A percentile compares a stretch with the other conserved stretches of the same genome.
These are phyloP conservation scores for Buathra laborator DNA, from an alignment of 2,888 invertebrate species.

Conservation along the genomic window DNA sequence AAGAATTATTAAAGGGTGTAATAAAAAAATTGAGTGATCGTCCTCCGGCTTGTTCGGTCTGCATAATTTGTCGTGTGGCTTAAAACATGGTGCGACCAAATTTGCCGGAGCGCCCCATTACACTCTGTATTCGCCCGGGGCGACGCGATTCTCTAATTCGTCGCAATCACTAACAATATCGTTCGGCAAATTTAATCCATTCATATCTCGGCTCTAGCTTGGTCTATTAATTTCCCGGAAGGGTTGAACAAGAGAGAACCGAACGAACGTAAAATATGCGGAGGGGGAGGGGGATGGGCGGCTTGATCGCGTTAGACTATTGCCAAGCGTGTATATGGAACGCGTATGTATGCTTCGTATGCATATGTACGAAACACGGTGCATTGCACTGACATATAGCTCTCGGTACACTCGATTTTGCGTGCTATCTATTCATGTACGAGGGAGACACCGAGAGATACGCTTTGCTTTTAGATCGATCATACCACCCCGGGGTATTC, in stretches of 20 bases:
- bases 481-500: conserved; percentile 56
- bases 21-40: too few relatives aligned
- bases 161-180: conserved; percentile 56
- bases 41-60: too few relatives aligned
- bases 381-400: conserved; percentile 36
- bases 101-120: not conserved
- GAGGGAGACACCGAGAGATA: conserved; percentile 46
- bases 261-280: conserved; percentile 18
- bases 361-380: conserved; percentile 20
- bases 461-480: conserved; percentile 66
- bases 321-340: conserved; percentile 24
- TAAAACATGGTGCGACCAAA: conserved; percentile 2
- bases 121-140: not conserved
- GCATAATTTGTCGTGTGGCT: too few relatives aligned
- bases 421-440: conserved; percentile 29
- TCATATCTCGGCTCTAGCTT: conserved; percentile 13
- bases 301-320: conserved; percentile 27
- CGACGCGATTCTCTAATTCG: conserved; percentile 44
- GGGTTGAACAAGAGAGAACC: conserved; percentile 18
- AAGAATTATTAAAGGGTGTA: too few relatives aligned
- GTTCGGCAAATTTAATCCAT: conserved; percentile 57
- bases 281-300: not conserved
- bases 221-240: conserved; percentile 5
- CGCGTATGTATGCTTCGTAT: conserved; percentile 45
- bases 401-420: conserved; percentile 15